Base-by-base conservation (phyloP, 2,797 vertebrate species). In the Pipistrellus pipistrellus region DNA sequence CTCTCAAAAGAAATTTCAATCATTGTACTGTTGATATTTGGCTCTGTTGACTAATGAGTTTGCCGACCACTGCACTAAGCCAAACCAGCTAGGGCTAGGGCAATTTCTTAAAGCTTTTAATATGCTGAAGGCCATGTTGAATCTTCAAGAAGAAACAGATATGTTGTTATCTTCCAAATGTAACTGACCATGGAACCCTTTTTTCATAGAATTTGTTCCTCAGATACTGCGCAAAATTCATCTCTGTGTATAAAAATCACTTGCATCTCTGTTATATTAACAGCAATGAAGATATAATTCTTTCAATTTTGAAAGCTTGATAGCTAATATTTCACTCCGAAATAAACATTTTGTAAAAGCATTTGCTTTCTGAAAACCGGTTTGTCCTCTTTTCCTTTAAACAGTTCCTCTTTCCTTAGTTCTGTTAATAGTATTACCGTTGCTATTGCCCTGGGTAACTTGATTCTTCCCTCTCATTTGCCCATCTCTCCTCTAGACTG, bases 231-330 rank as follows among this genome's bases (percentile, higher is more conserved):
- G 18, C 68, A 30, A 68, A 88, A 88, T 84, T 85, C 35, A 46
- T 48, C 30, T 84, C 18, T 35, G 44, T 32, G 10, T 77, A 66
- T 38, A 57, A 78, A 81, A 93, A 59, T 38, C 11, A 80, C 51
- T 87, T 72, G 12, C 35, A 68, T 75, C 41, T 89, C 83, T 90
- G 27, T 76, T 35, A 66, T 25, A 55, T 14, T 80, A 66, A 83
- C 72, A 32, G 20, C 38, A 69, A 48, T 75, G 30, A 81, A 80
- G 11, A 81, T 44, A 20, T 85, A 62, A 21, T 76, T 92, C 35
- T 92, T 78, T 87, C n/a, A 32, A 46, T 72, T 77, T 84, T 84
- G 32, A 86, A 84, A 96, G 8, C 38, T 73, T 68, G n/a, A 78
- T 76, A 17, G 8, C 48, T 48, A 64, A 25, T 35, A 53, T 84